Evolutionary conservation across 2,797 vertebrate species (phyloP).

Genomic region (Spondyliosoma cantharus): DNA sequence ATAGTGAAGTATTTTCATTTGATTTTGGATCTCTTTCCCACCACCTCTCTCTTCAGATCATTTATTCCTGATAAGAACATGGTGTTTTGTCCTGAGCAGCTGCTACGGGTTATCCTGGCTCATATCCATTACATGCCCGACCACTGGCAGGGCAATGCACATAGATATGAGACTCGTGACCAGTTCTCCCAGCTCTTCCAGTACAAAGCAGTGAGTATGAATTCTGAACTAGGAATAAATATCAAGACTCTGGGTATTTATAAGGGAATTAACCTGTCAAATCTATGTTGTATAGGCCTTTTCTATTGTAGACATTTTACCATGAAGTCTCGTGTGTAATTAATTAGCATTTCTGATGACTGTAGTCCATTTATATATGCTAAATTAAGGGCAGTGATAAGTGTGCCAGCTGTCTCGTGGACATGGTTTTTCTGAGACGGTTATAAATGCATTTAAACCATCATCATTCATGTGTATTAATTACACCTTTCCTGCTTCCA

Average conservation of each 20-base stretch:
- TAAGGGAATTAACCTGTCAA: neutral
- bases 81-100: constrained; percentile 98
- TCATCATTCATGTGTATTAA: constrained; percentile 3
- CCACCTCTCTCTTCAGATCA: constrained; percentile 82
- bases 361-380: neutral
- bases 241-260: neutral
- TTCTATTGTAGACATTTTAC: neutral
- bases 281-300: neutral
- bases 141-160: constrained; percentile 98
- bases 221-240: constrained; percentile 10
- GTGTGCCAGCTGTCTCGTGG: constrained; percentile 1
- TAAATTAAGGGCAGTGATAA: neutral
- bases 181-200: constrained; percentile 99
- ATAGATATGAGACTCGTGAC: constrained; percentile 96
- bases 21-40: neutral
- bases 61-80: constrained; percentile 98
- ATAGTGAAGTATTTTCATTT: neutral
- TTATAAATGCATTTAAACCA: constrained; percentile 18
- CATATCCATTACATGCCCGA: constrained; percentile 99
- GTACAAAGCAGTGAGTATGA: constrained; percentile 96
- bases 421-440: neutral
- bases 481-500: neutral
- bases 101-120: constrained; percentile 95
- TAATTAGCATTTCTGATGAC: neutral
- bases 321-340: neutral